Evolutionary conservation across 2,797 vertebrate species (phyloP).

Genomic region (Arnoldichthys spilopterus): DNA sequence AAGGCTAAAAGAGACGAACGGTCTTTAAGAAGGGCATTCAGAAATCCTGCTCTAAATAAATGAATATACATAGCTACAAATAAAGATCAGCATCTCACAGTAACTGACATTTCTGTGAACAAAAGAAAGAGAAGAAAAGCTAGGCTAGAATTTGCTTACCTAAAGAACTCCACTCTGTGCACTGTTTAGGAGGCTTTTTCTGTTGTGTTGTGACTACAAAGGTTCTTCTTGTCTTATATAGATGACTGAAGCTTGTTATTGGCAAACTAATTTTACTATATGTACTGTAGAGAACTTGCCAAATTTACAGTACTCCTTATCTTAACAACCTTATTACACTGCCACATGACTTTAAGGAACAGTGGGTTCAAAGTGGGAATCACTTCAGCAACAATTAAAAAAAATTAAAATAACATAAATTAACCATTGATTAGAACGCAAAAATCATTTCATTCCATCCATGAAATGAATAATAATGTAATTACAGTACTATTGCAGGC

Average conservation of each 20-base stretch:
- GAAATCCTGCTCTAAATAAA: neutral
- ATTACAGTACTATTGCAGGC: no score
- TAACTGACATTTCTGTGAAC: neutral
- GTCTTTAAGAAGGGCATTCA: neutral
- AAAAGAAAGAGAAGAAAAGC: neutral
- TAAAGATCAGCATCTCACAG: neutral
- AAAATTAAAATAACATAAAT: neutral
- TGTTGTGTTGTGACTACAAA: slow-evolving; percentile 1
- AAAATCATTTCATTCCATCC: neutral
- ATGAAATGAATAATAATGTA: no score
- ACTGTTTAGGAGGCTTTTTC: neutral
- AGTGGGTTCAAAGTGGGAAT: neutral
- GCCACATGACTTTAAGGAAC: neutral
- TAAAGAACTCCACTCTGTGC: neutral
- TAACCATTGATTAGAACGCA: neutral
- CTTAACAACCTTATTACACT: slow-evolving; percentile 14
- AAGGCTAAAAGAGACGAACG: no score
- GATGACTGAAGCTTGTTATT: neutral
- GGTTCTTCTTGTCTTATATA: slow-evolving; percentile 7
- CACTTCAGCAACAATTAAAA: neutral
- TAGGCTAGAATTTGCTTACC: slow-evolving; percentile 16
- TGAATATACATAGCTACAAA: neutral
- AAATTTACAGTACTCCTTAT: slow-evolving; percentile 16
- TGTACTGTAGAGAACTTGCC: neutral
- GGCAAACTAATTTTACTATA: neutral